Evolutionary conservation across 2,888 invertebrate genomes (phyloP), one percentile per base, ranked within the genome.

Genomic region (Neuroscelio doddi): DNA sequence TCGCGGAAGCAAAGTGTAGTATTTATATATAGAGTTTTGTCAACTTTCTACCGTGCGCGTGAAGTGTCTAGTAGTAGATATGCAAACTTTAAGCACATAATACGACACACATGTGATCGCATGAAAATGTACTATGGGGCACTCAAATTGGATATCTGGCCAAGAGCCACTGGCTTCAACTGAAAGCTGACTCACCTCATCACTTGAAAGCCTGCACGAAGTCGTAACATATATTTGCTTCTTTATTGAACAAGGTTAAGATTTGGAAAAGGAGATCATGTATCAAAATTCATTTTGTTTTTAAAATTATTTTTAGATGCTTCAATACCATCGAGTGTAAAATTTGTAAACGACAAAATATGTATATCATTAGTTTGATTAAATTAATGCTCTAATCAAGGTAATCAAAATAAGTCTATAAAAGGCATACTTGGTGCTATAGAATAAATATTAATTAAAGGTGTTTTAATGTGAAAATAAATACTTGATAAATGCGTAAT

Each of bases 1-100:
- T 75, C 76, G 63, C 83, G 81, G 82, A 83, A 82, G 83, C 70
- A 47, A 44, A 56, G 56, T 42, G 24, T 26, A 55, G 66, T 79
- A 81, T 81, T 81, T 81, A 81, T 80, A 77, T 65, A 79, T 62
- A 57, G 38, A 41, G 24, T 44, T 55, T 53, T 44, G 14, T 30
- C 42, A 38, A 36, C 16, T 49, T 38, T 30, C 41, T 51, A 36
- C 47, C 34, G 15, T 38, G 26, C 3, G 21, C 24, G n/a, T 17
- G 36, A 42, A 10, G 16, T 27, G 62, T 53, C 36, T 45, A 26
- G 16, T 17, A 10, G 14, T 49, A 36, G 3, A 34, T 39, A 56
- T 61, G 59, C 56, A 51, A 32, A 51, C 50, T 59, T 55, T 56
- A 50, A 39, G 45, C 27, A 50, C 58, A 41, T 58, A 49, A 53